Base-by-base conservation (phyloP, 2,797 vertebrate species). In the Dryobates pubescens region DNA sequence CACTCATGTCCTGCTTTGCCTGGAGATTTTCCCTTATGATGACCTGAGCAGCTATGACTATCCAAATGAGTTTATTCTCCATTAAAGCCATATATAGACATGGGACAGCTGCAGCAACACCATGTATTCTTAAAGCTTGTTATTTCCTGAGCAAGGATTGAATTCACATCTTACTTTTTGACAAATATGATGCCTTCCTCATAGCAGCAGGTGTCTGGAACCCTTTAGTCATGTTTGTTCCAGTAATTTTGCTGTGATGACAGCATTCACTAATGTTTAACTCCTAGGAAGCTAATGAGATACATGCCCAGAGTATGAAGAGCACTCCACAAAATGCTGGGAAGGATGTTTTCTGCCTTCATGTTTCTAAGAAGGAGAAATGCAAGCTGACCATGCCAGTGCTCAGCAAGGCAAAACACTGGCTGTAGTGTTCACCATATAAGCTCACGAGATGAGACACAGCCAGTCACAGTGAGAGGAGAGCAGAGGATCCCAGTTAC, bases 311-410 rank as follows among this genome's bases (percentile, higher is more conserved):
- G 17, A 34, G 49, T 51, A 68, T 27, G 47, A 57, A 63, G 62
- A 61, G 41, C 56, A 47, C 53, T 45, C n/a, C 1, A 4, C 26
- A 74, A 82, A 77, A 62, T 0, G 0, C 0, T 81, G 69, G 58
- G n/a, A 93, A 34, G 54, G 45, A 15, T 19, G 12, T 71, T 71
- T 30, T 84, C 49, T 63, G 32, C 24, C 38, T 90, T 51, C 0
- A 0, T 20, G 26, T 51, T 88, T 80, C 58, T 47, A 24, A 70
- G 24, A 23, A 90, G 32, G n/a, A 84, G 69, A 90, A 87, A 56
- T 1, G 1, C 12, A 29, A 38, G 32, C 26, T 2, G 9, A 9
- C 12, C 29, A 38, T 77, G 54, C 16, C 49, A 73, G 10, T 3
- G 10, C 38, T 10, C 45, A 12, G 51, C 3, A 12, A 72, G 24